phyloP scores from a whole-genome alignment of 2,797 vertebrate genomes.

The Pantherophis vulpinus region DNA sequence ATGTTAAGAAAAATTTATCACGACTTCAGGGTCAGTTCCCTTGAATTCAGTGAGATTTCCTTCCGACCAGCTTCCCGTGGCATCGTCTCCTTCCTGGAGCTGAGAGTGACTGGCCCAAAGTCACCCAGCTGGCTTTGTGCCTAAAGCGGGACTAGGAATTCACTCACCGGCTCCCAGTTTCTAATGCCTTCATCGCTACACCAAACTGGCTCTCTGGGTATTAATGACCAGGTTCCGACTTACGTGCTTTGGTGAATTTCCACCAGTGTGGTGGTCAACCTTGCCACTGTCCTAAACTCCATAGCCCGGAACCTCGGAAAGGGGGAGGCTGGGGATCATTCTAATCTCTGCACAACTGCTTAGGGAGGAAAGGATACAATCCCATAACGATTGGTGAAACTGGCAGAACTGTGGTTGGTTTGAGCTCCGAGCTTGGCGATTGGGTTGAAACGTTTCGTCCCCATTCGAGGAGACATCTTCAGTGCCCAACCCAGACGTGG shows the following conservation, averaged over 20 bases:
- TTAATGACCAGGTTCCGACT: not conserved
- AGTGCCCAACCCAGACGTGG: too few relatives aligned
- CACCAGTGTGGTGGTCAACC: not conserved
- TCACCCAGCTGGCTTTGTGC: not conserved
- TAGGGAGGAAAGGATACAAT: not conserved
- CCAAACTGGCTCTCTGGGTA: not conserved
- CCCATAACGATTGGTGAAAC: not conserved
- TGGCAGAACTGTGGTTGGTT: not conserved
- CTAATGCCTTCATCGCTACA: not conserved
- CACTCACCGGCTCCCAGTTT: too few relatives aligned
- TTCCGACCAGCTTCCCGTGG: not conserved
- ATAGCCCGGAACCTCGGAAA: not conserved
- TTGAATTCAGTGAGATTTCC: not conserved
- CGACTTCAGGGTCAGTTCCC: not conserved
- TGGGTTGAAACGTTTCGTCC: too few relatives aligned
- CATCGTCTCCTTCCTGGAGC: not conserved
- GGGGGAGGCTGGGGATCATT: not conserved
- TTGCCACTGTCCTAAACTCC: not conserved
- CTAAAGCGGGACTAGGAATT: not conserved
- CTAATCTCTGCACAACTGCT: too few relatives aligned
- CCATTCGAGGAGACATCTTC: too few relatives aligned
- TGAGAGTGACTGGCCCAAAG: not conserved
- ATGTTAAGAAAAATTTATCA: not conserved
- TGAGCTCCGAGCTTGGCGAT: too few relatives aligned
- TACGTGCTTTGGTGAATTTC: not conserved